phyloP scores from a whole-genome alignment of 2,888 invertebrate species.

The Ochropacha duplaris region DNA sequence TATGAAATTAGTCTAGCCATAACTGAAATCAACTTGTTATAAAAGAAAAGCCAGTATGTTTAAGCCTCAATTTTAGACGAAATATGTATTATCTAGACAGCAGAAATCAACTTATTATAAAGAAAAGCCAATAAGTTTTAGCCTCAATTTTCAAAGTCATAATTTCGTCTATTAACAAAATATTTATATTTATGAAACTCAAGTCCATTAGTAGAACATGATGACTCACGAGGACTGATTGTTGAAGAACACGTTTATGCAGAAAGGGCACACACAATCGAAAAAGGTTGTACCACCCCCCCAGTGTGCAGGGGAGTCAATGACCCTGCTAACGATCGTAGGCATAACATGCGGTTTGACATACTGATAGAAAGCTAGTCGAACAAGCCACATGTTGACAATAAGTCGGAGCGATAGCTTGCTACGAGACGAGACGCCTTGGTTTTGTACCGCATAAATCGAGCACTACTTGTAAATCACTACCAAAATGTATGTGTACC shows the following conservation, averaged over 20 bases:
- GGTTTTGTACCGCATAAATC: background rate
- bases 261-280: constrained; percentile 48
- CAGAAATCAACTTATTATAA: background rate
- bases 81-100: too few species aligned
- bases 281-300: constrained; percentile 43
- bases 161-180: too few species aligned
- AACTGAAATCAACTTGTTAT: background rate
- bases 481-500: background rate
- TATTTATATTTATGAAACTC: background rate
- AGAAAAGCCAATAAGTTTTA: background rate
- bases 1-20: too few species aligned
- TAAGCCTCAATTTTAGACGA: background rate
- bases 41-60: background rate
- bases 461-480: background rate
- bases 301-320: constrained; percentile 47
- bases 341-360: constrained; percentile 32
- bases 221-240: constrained; percentile 37
- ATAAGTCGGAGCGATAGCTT: background rate
- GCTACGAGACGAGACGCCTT: background rate
- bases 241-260: constrained; percentile 31
- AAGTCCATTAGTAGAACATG: constrained; percentile 31
- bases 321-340: constrained; percentile 53
- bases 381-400: background rate
- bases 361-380: background rate
- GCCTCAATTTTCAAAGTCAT: too few species aligned